A percentile compares a stretch with the other conserved stretches of the same genome.
These are phyloP conservation scores for Aplochiton taeniatus DNA, from an alignment of 2,797 vertebrate species.

Conservation along the genomic window DNA sequence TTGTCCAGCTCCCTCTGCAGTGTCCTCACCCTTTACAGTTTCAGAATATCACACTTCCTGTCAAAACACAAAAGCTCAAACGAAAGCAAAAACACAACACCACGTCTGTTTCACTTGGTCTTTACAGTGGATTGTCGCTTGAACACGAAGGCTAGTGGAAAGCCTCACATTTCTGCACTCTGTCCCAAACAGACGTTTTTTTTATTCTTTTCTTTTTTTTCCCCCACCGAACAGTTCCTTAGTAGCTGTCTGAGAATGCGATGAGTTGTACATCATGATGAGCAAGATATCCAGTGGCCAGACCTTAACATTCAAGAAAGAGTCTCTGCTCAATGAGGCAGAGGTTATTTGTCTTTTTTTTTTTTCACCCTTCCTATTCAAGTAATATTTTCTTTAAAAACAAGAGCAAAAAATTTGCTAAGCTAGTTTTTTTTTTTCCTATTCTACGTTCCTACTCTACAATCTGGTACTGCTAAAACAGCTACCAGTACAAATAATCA, in stretches of 20 bases:
- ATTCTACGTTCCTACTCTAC: slow-evolving; percentile 64
- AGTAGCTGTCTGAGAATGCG: slow-evolving; percentile 61
- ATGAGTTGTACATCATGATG: slow-evolving; percentile 71
- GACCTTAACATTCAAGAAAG: slow-evolving; percentile 65
- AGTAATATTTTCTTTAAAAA: slow-evolving; percentile 74
- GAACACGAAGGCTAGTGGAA: slow-evolving; percentile 75
- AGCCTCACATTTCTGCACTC: slow-evolving; percentile 67
- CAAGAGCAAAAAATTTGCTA: slow-evolving; percentile 79
- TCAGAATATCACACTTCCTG: slow-evolving; percentile 63
- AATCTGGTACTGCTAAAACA: slow-evolving; percentile 69
- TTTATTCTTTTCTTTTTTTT: slow-evolving; percentile 48
- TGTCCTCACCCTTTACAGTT: slow-evolving; percentile 45
- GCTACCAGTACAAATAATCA: slow-evolving; percentile 75
- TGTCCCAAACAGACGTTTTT: slow-evolving; percentile 68
- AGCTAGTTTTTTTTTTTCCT: slow-evolving; percentile 68
- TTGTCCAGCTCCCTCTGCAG: slow-evolving; percentile 41
- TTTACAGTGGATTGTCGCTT: slow-evolving; percentile 84
- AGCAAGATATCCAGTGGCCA: slow-evolving; percentile 74
- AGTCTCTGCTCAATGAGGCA: slow-evolving; percentile 57
- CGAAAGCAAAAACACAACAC: slow-evolving; percentile 57
- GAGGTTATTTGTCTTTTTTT: slow-evolving; percentile 47
- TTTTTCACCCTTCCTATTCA: slow-evolving; percentile 58
- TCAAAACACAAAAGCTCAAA: slow-evolving; percentile 67
- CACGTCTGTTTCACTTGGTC: slow-evolving; percentile 76
- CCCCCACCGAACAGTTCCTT: slow-evolving; percentile 57